Base-by-base conservation (phyloP, 2,113 vertebrate genomes). In the Progne subis region DNA sequence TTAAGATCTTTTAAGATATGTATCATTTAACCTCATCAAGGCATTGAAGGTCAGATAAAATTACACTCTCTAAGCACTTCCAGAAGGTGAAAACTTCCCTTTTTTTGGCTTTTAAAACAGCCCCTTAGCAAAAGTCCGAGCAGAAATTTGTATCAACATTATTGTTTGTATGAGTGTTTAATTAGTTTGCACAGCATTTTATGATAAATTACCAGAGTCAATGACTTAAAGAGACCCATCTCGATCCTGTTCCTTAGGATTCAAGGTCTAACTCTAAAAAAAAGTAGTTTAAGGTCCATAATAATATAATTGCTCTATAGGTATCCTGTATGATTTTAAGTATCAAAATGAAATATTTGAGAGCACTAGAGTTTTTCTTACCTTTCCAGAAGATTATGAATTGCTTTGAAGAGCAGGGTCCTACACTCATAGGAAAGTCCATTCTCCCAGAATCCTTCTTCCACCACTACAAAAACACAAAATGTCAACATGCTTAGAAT, bases 371-470 rank as follows among this genome's bases (percentile, higher is more conserved):
- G 37, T 53, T 86, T 88, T 85, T 87, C 97, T 98, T 99, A 99
- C 99, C 99, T 99, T 98, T 99, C 99, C 98, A 99, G 97, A 94
- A 99, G 98, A 97, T 99, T 99, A 97, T 99, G 99, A 96, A 99
- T 99, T 64, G 99, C 99, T 98, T 99, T 99, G 98, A 99, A 99
- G 96, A 99, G 99, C 88, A 99, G 98, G 26, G 99, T 99, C 96
- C 99, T 97, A 96, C 99, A 99, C 98, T 99, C 99, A 68, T 99
- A 99, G 82, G 99, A 99, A 97, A 99, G 99, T 63, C 99, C 99
- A 86, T 99, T 99, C 98, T 99, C 99, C 99, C 99, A 99, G 16
- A 99, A 96, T 88, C 99, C 99, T 97, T 99, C 99, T 96, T 99
- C 99, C 74, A 99, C 98, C 98, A 99, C 99, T 99, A 98, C 63